Evolutionary conservation across 2,797 vertebrate genomes (phyloP).

Genomic region (Gallinago solitaria): DNA sequence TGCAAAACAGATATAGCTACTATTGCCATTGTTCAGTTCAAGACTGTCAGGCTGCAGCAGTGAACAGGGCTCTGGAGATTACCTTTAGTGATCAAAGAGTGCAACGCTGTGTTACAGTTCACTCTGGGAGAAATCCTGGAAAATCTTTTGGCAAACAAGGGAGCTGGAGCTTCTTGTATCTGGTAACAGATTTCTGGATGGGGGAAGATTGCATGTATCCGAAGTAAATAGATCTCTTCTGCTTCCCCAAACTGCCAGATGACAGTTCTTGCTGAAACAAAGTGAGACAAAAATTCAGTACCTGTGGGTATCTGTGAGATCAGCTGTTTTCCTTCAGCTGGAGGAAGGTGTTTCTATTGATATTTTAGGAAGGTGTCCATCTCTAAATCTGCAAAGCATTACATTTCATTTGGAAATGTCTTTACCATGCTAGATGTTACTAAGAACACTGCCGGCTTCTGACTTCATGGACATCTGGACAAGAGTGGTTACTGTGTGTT

Average conservation of each 20-base stretch:
- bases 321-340: background rate
- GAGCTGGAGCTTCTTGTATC: background rate
- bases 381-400: background rate
- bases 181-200: background rate
- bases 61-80: conserved; percentile 26
- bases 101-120: background rate
- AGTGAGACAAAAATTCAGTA: background rate
- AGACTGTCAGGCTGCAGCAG: background rate
- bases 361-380: conserved; percentile 3
- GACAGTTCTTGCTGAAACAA: background rate
- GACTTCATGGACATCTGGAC: background rate
- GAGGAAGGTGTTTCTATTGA: background rate
- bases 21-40: background rate
- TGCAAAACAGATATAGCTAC: background rate
- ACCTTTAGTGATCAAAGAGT: conserved; percentile 12
- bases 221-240: background rate
- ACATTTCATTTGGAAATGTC: conserved; percentile 11
- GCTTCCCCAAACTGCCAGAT: background rate
- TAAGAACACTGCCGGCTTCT: background rate
- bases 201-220: background rate
- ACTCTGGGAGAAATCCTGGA: background rate
- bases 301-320: background rate
- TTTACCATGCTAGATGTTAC: conserved; percentile 2
- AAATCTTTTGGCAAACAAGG: background rate
- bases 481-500: background rate